These are phyloP conservation scores for Sebastes aleutianus DNA, from an alignment of 2,797 vertebrate genomes.

Conservation along the genomic window DNA sequence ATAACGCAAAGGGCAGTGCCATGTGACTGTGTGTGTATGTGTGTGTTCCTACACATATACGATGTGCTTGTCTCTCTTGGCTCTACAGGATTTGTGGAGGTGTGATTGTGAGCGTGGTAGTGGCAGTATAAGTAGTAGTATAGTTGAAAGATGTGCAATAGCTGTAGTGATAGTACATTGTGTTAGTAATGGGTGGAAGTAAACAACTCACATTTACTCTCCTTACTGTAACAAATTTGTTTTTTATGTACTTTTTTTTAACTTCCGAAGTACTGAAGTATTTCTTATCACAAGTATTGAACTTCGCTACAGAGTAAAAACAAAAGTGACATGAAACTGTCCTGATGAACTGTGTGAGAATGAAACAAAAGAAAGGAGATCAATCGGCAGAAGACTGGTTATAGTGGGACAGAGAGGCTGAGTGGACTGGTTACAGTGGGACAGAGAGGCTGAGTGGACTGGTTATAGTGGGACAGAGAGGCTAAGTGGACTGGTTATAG, in stretches of 20 bases:
- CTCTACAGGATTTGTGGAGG: background rate
- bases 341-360: too few species aligned
- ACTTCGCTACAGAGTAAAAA: too few species aligned
- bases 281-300: too few species aligned
- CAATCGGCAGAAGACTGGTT: too few species aligned
- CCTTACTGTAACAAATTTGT: background rate
- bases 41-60: background rate
- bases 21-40: background rate
- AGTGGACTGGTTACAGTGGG: background rate
- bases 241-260: background rate
- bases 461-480: too few species aligned
- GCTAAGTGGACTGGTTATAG: accelerated
- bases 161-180: background rate
- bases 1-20: conserved; percentile 63
- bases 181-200: background rate
- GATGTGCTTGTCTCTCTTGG: background rate
- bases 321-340: too few species aligned
- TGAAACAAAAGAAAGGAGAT: too few species aligned
- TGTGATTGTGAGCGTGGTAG: background rate
- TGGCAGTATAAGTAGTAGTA: background rate
- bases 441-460: too few species aligned
- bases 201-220: background rate
- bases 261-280: too few species aligned
- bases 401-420: too few species aligned
- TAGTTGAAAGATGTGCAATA: background rate